phyloP scores from a whole-genome alignment of 2,797 vertebrate genomes.

The Sitta carolinensis region DNA sequence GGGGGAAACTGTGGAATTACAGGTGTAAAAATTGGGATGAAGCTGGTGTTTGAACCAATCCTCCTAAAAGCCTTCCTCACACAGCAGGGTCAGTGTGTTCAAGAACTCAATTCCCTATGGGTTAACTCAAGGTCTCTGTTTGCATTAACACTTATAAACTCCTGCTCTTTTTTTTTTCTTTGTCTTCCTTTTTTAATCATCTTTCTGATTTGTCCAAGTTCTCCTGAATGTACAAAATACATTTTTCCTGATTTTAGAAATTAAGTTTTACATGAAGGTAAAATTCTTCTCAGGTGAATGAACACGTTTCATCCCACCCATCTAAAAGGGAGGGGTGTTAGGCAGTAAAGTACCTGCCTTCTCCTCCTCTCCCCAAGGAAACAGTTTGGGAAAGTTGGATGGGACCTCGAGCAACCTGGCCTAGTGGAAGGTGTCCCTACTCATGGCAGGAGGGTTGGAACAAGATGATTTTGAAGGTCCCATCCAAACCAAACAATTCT shows the following conservation, averaged over 20 bases:
- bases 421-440: not conserved
- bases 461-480: not conserved
- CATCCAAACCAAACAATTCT: not conserved
- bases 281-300: not conserved
- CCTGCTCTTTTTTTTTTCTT: not conserved
- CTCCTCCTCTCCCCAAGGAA: not conserved
- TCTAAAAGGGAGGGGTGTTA: not conserved
- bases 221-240: rapidly evolving
- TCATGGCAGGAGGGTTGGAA: not conserved
- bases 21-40: not conserved
- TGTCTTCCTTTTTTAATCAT: not conserved
- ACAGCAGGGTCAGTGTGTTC: not conserved
- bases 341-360: not conserved
- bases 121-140: not conserved
- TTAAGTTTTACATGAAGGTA: not conserved
- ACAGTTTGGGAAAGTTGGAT: not conserved
- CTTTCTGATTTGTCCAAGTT: not conserved
- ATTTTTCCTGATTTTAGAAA: not conserved
- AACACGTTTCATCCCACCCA: rapidly evolving
- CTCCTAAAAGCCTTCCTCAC: not conserved
- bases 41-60: not conserved
- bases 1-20: rapidly evolving
- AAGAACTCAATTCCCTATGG: not conserved
- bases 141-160: not conserved
- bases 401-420: not conserved